Conservation (phyloP, 2,888 invertebrate species). For the Eupsilia transversa region DNA sequence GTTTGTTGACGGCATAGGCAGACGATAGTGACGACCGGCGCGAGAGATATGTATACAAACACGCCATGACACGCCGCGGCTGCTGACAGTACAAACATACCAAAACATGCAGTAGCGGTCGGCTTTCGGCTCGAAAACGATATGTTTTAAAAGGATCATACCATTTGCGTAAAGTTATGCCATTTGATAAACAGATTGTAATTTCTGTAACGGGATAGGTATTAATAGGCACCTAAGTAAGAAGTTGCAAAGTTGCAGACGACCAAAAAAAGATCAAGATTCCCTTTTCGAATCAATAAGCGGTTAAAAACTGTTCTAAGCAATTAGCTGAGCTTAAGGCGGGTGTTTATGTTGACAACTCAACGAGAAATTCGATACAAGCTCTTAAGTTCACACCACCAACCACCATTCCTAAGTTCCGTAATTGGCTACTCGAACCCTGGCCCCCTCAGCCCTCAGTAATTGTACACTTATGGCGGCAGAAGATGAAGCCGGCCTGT, state of each 20-base stretch:
- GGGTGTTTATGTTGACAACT: slow-evolving; percentile 50
- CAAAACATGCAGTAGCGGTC: slow-evolving; percentile 27
- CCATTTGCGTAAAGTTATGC: slow-evolving; percentile 32
- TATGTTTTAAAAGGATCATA: slow-evolving; percentile 54
- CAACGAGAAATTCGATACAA: slow-evolving; percentile 61
- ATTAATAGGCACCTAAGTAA: not conserved
- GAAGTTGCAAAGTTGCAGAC: not conserved
- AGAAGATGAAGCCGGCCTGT: slow-evolving; percentile 60
- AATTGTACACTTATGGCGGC: slow-evolving; percentile 67
- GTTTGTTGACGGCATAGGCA: slow-evolving; percentile 82
- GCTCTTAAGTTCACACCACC: slow-evolving; percentile 56
- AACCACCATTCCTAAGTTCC: slow-evolving; percentile 59
- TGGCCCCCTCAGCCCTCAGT: slow-evolving; percentile 62
- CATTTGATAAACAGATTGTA: slow-evolving; percentile 16
- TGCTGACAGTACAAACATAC: slow-evolving; percentile 67
- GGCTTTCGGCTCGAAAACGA: slow-evolving; percentile 39
- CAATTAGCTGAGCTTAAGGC: slow-evolving; percentile 31
- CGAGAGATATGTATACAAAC: slow-evolving; percentile 78
- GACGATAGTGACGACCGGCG: slow-evolving; percentile 73
- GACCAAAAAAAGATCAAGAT: not conserved
- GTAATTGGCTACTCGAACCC: slow-evolving; percentile 72
- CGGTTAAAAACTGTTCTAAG: slow-evolving; percentile 22
- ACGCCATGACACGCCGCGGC: slow-evolving; percentile 72
- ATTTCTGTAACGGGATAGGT: slow-evolving; percentile 9
- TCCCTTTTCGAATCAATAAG: not conserved